Percentiles rank a stretch among this genome's conserved stretches.
Conservation (phyloP, 2,888 invertebrate species). For the Brachyptera risi region DNA sequence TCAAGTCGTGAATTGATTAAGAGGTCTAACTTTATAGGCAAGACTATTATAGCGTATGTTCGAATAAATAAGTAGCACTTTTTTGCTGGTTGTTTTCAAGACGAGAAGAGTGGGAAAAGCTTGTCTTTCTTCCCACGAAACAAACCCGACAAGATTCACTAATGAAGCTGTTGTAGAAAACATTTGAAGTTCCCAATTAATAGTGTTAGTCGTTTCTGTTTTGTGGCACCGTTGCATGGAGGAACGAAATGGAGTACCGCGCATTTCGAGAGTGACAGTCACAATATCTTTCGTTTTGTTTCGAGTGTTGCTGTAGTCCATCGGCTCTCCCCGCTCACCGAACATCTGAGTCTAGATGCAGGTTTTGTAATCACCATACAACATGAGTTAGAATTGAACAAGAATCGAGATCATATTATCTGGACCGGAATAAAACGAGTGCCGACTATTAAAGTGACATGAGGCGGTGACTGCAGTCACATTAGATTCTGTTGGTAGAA, state of each 20-base stretch:
- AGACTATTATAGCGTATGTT: background rate
- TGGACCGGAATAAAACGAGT: too few relatives aligned
- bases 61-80: background rate
- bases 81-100: background rate
- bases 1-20: background rate
- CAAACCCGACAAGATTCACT: background rate
- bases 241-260: background rate
- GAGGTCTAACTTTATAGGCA: background rate
- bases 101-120: background rate
- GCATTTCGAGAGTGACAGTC: background rate
- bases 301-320: too few relatives aligned
- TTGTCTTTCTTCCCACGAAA: background rate
- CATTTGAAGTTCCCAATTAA: background rate
- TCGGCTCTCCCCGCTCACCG: too few relatives aligned
- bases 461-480: too few relatives aligned
- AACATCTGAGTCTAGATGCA: too few relatives aligned
- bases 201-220: background rate
- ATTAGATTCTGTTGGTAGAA: too few relatives aligned
- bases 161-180: slow-evolving; percentile 1
- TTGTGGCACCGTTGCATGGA: background rate
- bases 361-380: too few relatives aligned
- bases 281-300: background rate
- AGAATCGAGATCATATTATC: too few relatives aligned
- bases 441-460: too few relatives aligned
- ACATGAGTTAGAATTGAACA: too few relatives aligned